Conservation (phyloP, 2,113 vertebrate genomes). For the Hystrix cristata region DNA sequence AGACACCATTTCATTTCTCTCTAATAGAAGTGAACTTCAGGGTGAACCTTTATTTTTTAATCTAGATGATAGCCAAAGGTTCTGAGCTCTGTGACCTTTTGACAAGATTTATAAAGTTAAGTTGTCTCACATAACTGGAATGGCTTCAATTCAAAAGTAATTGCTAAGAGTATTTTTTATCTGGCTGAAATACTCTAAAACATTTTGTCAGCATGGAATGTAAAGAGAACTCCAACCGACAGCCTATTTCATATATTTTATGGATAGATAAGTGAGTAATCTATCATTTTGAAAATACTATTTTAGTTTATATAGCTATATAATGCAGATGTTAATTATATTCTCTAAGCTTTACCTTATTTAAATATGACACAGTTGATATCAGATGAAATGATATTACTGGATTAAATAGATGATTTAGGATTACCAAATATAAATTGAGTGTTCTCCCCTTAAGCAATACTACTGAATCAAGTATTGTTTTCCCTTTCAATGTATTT, state of each 20-base stretch:
- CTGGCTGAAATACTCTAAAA: slow-evolving; percentile 16
- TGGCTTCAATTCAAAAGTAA: slow-evolving; percentile 73
- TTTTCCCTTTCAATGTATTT: neutral
- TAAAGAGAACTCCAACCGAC: neutral
- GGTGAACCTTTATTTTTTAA: slow-evolving; percentile 71
- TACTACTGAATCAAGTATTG: neutral
- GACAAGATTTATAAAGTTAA: slow-evolving; percentile 72
- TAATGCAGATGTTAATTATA: neutral
- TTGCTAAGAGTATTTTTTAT: slow-evolving; percentile 49
- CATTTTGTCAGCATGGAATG: neutral
- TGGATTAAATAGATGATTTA: neutral
- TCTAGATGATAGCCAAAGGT: slow-evolving; percentile 60
- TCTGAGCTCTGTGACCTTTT: slow-evolving; percentile 56
- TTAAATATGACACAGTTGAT: neutral
- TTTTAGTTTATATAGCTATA: neutral
- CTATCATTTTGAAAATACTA: neutral
- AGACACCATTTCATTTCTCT: slow-evolving; percentile 52
- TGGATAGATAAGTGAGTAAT: neutral
- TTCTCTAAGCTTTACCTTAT: neutral
- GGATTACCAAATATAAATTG: neutral
- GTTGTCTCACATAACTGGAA: slow-evolving; percentile 42
- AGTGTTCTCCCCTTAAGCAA: neutral
- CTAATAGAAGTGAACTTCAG: slow-evolving; percentile 62
- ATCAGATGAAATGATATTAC: neutral
- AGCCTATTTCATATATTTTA: neutral